Percentiles rank a stretch among this genome's conserved stretches.
phyloP scores from a whole-genome alignment of 2,113 vertebrate genomes.

The Trematomus loennbergii region DNA sequence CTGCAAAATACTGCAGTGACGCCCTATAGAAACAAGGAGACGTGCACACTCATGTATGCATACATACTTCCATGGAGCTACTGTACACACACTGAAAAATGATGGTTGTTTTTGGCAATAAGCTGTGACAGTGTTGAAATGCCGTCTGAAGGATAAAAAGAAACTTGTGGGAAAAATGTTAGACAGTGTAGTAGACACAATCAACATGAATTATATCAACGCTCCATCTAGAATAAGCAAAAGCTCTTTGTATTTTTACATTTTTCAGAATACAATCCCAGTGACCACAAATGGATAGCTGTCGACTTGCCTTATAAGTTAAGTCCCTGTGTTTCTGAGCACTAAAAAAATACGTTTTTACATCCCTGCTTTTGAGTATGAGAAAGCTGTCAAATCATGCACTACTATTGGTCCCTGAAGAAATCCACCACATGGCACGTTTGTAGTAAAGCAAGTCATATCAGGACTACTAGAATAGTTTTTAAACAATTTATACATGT shows the following conservation, averaged over 20 bases:
- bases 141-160: slow-evolving; percentile 19
- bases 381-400: slow-evolving; percentile 63
- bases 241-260: slow-evolving; percentile 36
- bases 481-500: slow-evolving; percentile 11
- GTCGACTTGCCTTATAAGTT: slow-evolving; percentile 20
- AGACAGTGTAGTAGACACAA: neutral
- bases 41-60: slow-evolving; percentile 36
- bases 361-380: slow-evolving; percentile 41
- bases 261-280: slow-evolving; percentile 38
- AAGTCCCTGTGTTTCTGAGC: slow-evolving; percentile 33
- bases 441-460: slow-evolving; percentile 30
- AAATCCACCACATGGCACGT: slow-evolving; percentile 53
- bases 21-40: slow-evolving; percentile 47
- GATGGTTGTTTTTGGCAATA: slow-evolving; percentile 20
- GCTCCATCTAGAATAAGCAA: slow-evolving; percentile 54
- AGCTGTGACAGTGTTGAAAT: slow-evolving; percentile 13
- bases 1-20: slow-evolving; percentile 42
- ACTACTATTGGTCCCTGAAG: slow-evolving; percentile 57
- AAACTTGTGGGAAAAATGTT: slow-evolving; percentile 58
- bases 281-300: slow-evolving; percentile 3
- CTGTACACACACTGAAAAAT: slow-evolving; percentile 14
- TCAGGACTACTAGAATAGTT: neutral
- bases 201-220: slow-evolving; percentile 15
- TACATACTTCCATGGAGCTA: neutral
- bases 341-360: slow-evolving; percentile 17